These are phyloP conservation scores for Smittia sp. DNA, from an alignment of 2,888 invertebrate genomes.

Conservation along the genomic window DNA sequence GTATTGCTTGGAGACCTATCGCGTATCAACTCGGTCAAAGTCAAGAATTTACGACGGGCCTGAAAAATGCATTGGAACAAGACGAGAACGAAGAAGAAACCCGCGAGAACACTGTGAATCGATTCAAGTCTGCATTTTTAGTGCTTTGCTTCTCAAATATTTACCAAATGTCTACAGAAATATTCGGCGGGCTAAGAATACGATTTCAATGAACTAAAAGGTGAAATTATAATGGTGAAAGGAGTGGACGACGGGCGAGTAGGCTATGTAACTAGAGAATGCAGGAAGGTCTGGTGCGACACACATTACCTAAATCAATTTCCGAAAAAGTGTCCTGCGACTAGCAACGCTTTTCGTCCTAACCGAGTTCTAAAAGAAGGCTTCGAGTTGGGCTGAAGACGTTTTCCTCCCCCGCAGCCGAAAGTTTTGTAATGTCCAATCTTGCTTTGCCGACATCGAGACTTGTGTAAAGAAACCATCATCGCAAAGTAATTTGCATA, in stretches of 20 bases:
- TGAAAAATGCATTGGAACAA: background rate
- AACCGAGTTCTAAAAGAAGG: no score
- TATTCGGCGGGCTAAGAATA: background rate
- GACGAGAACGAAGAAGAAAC: background rate
- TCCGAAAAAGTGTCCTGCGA: background rate
- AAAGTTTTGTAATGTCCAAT: no score
- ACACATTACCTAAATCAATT: background rate
- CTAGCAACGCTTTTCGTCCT: no score
- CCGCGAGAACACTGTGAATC: conserved; percentile 17
- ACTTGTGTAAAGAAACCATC: background rate
- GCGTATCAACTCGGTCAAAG: conserved; percentile 21
- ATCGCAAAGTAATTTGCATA: conserved; percentile 37
- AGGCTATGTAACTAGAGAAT: background rate
- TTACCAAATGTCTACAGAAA: conserved; percentile 35
- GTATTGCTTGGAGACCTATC: conserved; percentile 32
- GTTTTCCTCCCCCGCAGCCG: no score
- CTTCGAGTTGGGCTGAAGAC: no score
- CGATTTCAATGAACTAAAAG: background rate
- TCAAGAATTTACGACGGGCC: conserved; percentile 35
- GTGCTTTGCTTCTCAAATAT: conserved; percentile 41
- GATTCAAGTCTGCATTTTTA: conserved; percentile 37
- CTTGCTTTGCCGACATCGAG: background rate
- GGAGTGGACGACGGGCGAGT: background rate
- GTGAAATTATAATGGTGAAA: background rate
- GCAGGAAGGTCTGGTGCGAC: background rate